Base-by-base conservation (phyloP, 2,888 invertebrate genomes). In the Mesochorus sp. region DNA sequence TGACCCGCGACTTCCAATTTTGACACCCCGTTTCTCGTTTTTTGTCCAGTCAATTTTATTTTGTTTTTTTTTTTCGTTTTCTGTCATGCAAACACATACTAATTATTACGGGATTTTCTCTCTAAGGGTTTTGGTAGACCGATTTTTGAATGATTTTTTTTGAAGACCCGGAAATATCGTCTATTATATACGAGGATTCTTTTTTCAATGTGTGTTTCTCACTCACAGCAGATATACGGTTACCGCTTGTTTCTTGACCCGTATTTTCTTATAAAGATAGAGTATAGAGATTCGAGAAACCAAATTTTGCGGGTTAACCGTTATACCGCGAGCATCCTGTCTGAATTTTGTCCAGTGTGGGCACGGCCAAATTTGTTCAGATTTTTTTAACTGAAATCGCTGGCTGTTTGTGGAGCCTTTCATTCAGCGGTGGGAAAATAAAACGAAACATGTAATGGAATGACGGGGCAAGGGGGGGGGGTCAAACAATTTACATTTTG, bases 31-130 rank as follows among this genome's bases (percentile, higher is more conserved):
- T n/a, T n/a, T n/a, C n/a, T n/a, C n/a, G n/a, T n/a, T n/a, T n/a
- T n/a, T n/a, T n/a, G n/a, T n/a, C n/a, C n/a, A n/a, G n/a, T n/a
- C n/a, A n/a, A n/a, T n/a, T n/a, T n/a, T n/a, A n/a, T n/a, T n/a
- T n/a, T n/a, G n/a, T n/a, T n/a, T n/a, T n/a, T n/a, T n/a, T n/a
- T n/a, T n/a, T n/a, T n/a, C n/a, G n/a, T n/a, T n/a, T n/a, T n/a
- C n/a, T n/a, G n/a, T n/a, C 66, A 17, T 39, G 66, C 55, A 14
- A 34, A 71, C 55, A 49, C 26, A 80, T 70, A 66, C 53, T 66
- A 74, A 80, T 80, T 80, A 80, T 76, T 80, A 80, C 80, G 80
- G 80, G 80, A 80, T 80, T 80, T 64, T 73, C 5, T 24, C 34
- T 57, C 24, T 34, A 39, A 51, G 26, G n/a, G 44, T 42, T 21